Base-by-base conservation (phyloP, 2,888 invertebrate genomes). In the Caenorhabditis wallacei region DNA sequence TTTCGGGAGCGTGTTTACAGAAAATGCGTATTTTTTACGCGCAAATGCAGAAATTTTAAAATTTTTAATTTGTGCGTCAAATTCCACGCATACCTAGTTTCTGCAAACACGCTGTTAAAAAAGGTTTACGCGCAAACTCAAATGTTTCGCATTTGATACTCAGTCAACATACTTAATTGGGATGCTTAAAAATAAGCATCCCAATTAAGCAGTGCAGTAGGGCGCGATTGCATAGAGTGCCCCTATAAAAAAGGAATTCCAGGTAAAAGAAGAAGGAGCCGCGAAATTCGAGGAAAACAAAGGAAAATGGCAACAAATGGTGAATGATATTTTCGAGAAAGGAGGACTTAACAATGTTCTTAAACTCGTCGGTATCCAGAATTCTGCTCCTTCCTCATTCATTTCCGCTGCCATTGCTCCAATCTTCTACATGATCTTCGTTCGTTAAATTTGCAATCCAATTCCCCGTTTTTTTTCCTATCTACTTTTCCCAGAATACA, bases 241-340 rank as follows among this genome's bases (percentile, higher is more conserved):
- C 30, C 30, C 30, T 35, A 8, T 20, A 35, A 10, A 1, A 59
- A 40, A 1, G 4, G 1, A 2, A 5, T 83, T 88, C n/a, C 80
- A 89, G 89, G 85, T 86, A 30, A 71, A 66, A n/a, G 40, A 80
- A 43, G 85, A 85, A 10, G 88, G 88, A 35, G 71, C 82, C 37
- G 80, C 57, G 2, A 80, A 84, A 30, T 89, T 89, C 85, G 78
- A 82, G 13, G 84, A 88, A 80, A 89, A 88, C 84, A 88, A 88
- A 80, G 56, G 46, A 64, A 86, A 82, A 72, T 89, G 89, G 89
- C 68, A 85, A 59, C 24, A 71, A 37, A 83, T 88, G 84, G 86
- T 88, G 57, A 81, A 78, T 30, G 80, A 83, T 40, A 86, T 89
- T 53, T 89, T 89, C 83, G 85, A 88, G 40, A 85, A 86, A 64